Evolutionary conservation across 2,797 vertebrate genomes (phyloP), one percentile per base, ranked within the genome.

Genomic region (Crenichthys baileyi): DNA sequence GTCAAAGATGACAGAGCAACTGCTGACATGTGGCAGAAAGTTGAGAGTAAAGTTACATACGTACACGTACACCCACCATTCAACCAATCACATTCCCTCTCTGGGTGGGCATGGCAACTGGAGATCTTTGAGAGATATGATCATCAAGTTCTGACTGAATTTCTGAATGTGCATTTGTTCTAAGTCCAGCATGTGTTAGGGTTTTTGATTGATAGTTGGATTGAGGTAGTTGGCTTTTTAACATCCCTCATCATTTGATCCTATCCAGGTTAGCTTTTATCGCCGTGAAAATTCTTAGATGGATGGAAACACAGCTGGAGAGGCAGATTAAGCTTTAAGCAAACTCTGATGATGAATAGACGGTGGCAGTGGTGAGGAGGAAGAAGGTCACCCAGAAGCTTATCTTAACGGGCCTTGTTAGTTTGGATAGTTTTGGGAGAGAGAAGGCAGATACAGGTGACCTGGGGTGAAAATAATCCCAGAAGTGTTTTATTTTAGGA

Each of bases 21-120:
- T 91, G 90, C 87, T 90, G 93, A 92, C 92, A 90, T 90, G 88
- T 86, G 85, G 80, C 78, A 84, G 85, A 91, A 84, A 73, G 85
- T 68, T 84, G 71, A 85, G 90, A 86, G 90, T 93, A 85, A 82
- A 76, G 82, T 93, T 90, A 87, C 90, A 79, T 5, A 73, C 73
- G 11, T 74, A 65, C 76, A 65, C 50, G 24, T 36, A 67, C 56
- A 74, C 70, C 1, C 50, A 63, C 70, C 68, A 39, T 68, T 74
- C 73, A 85, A 24, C 89, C 91, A 90, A 83, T 92, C 89, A 78
- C 83, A 80, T 78, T 76, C 60, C 70, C 88, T 78, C 78, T 63
- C 77, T 88, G 89, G 90, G 90, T 90, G 91, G 91, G 89, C 85
- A 90, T 53, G 83, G 87, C 88, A 91, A 90, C 86, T 83, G 83